A percentile compares a stretch with the other conserved stretches of the same genome.
Evolutionary conservation across 1,140 invertebrate genomes (phyloP).

Genomic region (Manduca sexta): DNA sequence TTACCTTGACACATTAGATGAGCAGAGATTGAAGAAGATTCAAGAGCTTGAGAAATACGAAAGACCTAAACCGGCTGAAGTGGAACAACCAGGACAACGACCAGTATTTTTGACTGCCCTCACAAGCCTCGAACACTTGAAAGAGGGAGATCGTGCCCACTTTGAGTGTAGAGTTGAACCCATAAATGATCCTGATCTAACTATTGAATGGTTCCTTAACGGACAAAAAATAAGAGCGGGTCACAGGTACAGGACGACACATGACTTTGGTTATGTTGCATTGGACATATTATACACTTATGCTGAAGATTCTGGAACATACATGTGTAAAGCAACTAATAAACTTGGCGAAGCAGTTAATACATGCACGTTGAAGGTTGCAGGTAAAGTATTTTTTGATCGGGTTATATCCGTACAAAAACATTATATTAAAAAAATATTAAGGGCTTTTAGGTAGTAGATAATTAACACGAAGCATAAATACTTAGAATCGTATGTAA

Average conservation of each 20-base stretch:
- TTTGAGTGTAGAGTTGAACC: constrained; percentile 96
- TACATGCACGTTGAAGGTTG: constrained; percentile 89
- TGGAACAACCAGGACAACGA: constrained; percentile 84
- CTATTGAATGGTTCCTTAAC: constrained; percentile 97
- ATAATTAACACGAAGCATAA: too few species aligned
- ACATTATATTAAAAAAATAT: too few species aligned
- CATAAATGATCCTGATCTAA: constrained; percentile 94
- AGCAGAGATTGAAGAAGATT: constrained; percentile 90
- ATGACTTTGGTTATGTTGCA: constrained; percentile 97
- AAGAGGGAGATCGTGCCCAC: constrained; percentile 94
- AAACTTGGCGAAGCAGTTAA: constrained; percentile 93
- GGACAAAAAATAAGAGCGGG: constrained; percentile 85
- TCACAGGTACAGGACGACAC: constrained; percentile 91
- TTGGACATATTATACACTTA: constrained; percentile 95
- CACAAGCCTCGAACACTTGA: constrained; percentile 87
- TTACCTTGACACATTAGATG: constrained; percentile 91
- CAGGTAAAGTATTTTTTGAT: constrained; percentile 71
- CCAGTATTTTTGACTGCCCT: constrained; percentile 91
- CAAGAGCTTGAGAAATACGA: constrained; percentile 89
- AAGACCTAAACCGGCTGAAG: constrained; percentile 82
- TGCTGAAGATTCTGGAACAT: constrained; percentile 94
- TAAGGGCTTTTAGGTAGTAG: too few species aligned
- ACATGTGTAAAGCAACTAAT: constrained; percentile 96
- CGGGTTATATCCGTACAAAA: constrained; percentile 3
- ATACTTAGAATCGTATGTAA: too few species aligned